Evolutionary conservation across 1,140 invertebrate genomes (phyloP).

Genomic region (Diploscapter pachys): DNA sequence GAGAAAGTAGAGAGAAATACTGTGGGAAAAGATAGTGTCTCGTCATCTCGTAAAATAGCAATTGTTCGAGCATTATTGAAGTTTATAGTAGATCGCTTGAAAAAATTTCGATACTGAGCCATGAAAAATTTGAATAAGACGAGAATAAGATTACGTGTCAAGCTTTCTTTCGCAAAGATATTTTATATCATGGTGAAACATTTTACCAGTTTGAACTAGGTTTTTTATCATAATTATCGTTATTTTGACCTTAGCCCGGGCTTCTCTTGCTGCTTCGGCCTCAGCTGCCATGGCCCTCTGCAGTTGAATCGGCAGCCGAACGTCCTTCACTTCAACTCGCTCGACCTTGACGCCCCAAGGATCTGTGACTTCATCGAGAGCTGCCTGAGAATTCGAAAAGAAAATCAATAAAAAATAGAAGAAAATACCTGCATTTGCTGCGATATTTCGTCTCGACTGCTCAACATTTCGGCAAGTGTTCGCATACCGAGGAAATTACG

Average conservation of each 20-base stretch:
- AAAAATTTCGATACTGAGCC: too few relatives aligned
- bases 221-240: neutral
- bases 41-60: neutral
- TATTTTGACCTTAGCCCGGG: slow-evolving; percentile 49
- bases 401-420: neutral
- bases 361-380: slow-evolving; percentile 81
- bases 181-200: too few relatives aligned
- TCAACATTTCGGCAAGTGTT: slow-evolving; percentile 80
- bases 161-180: too few relatives aligned
- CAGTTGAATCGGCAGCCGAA: slow-evolving; percentile 60
- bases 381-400: neutral
- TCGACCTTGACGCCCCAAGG: slow-evolving; percentile 92
- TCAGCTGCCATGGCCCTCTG: slow-evolving; percentile 60
- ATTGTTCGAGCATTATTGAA: neutral
- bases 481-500: slow-evolving; percentile 87
- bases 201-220: too few relatives aligned
- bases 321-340: slow-evolving; percentile 78
- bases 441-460: slow-evolving; percentile 83
- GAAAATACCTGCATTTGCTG: slow-evolving; percentile 73
- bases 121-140: too few relatives aligned
- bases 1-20: neutral
- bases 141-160: too few relatives aligned
- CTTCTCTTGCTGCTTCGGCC: slow-evolving; percentile 55
- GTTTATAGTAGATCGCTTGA: too few relatives aligned
- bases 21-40: slow-evolving; percentile 13